Evolutionary conservation across 1,140 invertebrate genomes (phyloP).

Genomic region (Augochlora pura): DNA sequence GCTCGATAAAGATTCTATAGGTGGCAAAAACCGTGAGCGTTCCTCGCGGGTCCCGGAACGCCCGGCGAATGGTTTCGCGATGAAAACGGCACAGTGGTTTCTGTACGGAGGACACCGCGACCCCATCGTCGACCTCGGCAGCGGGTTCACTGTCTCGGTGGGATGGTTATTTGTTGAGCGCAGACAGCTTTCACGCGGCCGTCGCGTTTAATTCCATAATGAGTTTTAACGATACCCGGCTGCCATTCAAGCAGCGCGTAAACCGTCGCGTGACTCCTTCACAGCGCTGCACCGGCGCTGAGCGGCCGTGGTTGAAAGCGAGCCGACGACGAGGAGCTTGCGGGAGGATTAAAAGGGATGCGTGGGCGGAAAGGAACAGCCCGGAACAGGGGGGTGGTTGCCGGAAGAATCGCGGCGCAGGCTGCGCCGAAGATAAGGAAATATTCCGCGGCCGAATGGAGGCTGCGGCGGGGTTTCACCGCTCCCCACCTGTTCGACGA

Average conservation of each 20-base stretch:
- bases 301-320: neutral
- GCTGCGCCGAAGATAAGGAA: neutral
- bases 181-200: conserved; percentile 53
- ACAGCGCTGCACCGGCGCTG: neutral
- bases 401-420: neutral
- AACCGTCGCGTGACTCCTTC: conserved; percentile 30
- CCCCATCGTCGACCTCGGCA: conserved; percentile 2
- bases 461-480: no score
- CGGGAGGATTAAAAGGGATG: conserved; percentile 6
- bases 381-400: no score
- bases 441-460: neutral
- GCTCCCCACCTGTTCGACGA: no score
- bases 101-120: neutral
- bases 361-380: neutral
- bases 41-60: neutral
- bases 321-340: neutral
- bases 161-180: conserved; percentile 50
- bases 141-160: conserved; percentile 33
- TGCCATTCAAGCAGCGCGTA: conserved; percentile 37
- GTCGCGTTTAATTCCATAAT: conserved; percentile 61
- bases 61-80: conserved; percentile 39
- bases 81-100: neutral
- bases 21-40: no score
- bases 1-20: no score
- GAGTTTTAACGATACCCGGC: conserved; percentile 49